These are phyloP conservation scores for Grammomys dolichurus DNA, from an alignment of 2,113 vertebrate genomes.

Conservation along the genomic window DNA sequence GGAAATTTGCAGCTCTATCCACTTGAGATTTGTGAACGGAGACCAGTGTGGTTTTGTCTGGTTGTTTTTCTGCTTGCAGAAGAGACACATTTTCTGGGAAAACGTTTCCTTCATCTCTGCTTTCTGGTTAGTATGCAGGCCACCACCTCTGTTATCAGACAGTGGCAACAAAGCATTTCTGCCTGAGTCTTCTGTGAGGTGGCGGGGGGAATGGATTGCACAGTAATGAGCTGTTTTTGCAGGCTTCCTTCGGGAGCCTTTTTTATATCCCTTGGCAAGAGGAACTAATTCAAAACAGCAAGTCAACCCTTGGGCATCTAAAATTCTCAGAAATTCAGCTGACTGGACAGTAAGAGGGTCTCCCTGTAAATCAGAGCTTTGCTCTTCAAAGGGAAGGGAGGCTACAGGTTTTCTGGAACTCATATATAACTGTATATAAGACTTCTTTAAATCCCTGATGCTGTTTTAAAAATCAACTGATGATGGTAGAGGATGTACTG, in stretches of 20 bases:
- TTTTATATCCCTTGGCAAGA: slow-evolving; percentile 63
- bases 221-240: slow-evolving; percentile 80
- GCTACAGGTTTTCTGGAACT: slow-evolving; percentile 61
- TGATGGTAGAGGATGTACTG: slow-evolving; percentile 50
- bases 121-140: slow-evolving; percentile 82
- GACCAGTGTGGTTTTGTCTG: slow-evolving; percentile 47
- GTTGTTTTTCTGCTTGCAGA: slow-evolving; percentile 76
- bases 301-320: slow-evolving; percentile 67
- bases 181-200: slow-evolving; percentile 73
- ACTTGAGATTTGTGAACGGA: slow-evolving; percentile 58
- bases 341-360: slow-evolving; percentile 77
- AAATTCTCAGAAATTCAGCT: slow-evolving; percentile 79
- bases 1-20: slow-evolving; percentile 22
- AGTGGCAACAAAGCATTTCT: slow-evolving; percentile 81
- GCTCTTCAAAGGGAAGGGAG: slow-evolving; percentile 29
- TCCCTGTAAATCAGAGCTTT: slow-evolving; percentile 73
- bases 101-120: slow-evolving; percentile 75
- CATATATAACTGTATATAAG: slow-evolving; percentile 44
- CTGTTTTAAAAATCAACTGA: slow-evolving; percentile 52
- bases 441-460: slow-evolving; percentile 17
- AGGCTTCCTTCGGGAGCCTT: slow-evolving; percentile 75
- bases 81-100: slow-evolving; percentile 78
- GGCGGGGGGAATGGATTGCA: slow-evolving; percentile 77
- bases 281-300: slow-evolving; percentile 76
- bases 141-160: slow-evolving; percentile 80